Evolutionary conservation across 2,113 vertebrate genomes (phyloP).

Genomic region (Sapajus apella): DNA sequence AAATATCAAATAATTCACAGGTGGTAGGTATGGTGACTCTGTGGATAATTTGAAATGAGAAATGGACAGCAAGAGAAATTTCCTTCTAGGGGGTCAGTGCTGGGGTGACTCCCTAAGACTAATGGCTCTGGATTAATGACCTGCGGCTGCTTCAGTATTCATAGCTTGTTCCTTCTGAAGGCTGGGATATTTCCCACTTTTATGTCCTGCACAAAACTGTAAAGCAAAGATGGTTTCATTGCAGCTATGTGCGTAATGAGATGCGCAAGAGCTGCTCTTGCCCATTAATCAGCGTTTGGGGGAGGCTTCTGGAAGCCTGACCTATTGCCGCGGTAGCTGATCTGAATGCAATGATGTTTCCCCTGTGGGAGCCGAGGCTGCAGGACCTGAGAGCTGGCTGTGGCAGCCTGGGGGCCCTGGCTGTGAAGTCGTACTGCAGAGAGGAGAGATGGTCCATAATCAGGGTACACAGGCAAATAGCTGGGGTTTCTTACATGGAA

Average conservation of each 20-base stretch:
- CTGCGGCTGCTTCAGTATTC: conserved; percentile 68
- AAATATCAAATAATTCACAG: conserved; percentile 71
- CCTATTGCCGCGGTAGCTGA: conserved; percentile 19
- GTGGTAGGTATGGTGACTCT: conserved; percentile 64
- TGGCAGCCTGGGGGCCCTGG: background rate
- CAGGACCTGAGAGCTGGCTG: background rate
- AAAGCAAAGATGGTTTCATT: conserved; percentile 69
- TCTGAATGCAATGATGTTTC: conserved; percentile 44
- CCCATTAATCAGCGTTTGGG: conserved; percentile 60
- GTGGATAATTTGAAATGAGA: conserved; percentile 71
- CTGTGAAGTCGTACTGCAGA: background rate
- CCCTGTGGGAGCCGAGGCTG: background rate
- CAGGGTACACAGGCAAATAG: background rate
- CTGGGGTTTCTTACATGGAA: background rate
- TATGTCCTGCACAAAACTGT: conserved; percentile 64
- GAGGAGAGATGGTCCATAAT: background rate
- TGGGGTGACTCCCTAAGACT: conserved; percentile 59
- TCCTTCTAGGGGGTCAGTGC: conserved; percentile 57
- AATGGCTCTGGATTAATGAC: conserved; percentile 61
- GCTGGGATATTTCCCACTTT: conserved; percentile 71
- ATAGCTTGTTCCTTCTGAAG: conserved; percentile 43
- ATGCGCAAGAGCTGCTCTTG: conserved; percentile 57
- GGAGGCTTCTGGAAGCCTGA: conserved; percentile 70
- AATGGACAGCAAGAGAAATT: conserved; percentile 61
- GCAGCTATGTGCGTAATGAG: conserved; percentile 66